phyloP scores from a whole-genome alignment of 1,140 invertebrate genomes.

The Drosophila azteca region DNA sequence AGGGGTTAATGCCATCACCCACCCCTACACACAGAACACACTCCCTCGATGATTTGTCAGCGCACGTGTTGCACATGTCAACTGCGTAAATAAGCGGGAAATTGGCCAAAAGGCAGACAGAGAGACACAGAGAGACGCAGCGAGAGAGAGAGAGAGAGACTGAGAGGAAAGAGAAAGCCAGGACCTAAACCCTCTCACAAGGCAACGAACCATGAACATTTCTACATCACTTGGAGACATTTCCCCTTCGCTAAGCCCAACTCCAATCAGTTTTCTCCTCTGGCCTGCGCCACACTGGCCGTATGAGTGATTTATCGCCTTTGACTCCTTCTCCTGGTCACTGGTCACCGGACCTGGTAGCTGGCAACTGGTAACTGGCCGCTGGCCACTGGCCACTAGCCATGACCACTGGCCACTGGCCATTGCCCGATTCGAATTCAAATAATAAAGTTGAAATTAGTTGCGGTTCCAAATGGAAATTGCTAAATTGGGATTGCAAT shows the following conservation, averaged over 20 bases:
- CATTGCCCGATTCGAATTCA: constrained; percentile 40
- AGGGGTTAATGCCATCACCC: constrained; percentile 45
- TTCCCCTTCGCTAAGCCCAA: constrained; percentile 15
- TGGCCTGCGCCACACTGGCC: constrained; percentile 52
- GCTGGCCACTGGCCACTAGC: constrained; percentile 18
- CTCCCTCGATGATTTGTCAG: constrained; percentile 58
- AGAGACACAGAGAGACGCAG: background rate
- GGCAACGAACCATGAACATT: constrained; percentile 55
- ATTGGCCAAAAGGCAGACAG: constrained; percentile 45
- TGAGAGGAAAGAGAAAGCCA: constrained; percentile 12
- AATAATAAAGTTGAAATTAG: constrained; percentile 82
- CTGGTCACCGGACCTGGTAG: background rate
- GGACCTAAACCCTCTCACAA: constrained; percentile 25
- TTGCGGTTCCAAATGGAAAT: constrained; percentile 73
- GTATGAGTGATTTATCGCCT: constrained; percentile 76
- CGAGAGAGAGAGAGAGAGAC: background rate
- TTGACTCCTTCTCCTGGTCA: constrained; percentile 27
- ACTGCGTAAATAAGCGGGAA: constrained; percentile 72
- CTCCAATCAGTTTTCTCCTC: constrained; percentile 12
- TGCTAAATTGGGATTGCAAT: constrained; percentile 53
- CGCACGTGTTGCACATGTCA: constrained; percentile 75
- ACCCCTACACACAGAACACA: background rate
- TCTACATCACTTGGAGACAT: constrained; percentile 40
- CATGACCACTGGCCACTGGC: constrained; percentile 7
- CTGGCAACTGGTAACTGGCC: background rate